Evolutionary conservation across 2,113 vertebrate genomes (phyloP), one percentile per base, ranked within the genome.

Genomic region (Podilymbus podiceps): DNA sequence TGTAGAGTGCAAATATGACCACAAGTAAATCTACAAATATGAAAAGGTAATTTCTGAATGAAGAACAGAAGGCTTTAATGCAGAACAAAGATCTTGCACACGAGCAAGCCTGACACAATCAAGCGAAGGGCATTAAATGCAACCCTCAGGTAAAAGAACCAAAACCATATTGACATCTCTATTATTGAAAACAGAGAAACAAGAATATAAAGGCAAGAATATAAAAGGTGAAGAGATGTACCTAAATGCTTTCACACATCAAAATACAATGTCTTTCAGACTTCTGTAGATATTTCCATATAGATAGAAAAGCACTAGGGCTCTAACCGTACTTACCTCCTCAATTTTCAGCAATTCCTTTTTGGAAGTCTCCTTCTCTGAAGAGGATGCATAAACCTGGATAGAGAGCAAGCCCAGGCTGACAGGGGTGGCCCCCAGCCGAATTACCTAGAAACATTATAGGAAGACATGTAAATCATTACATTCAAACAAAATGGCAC

Each of bases 351-450:
- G 81, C 20, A 95, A 46, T 16, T 96, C 63, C 77, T 91, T 98
- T 82, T 97, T 98, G 90, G 98, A 97, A 74, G 93, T 67, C 42
- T 98, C 97, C 72, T 86, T 98, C 87, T 99, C 98, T 4, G 96
- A 80, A 66, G 98, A 97, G 40, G 98, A 97, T 42, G 99, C 99
- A 96, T 98, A 98, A 78, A 99, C 98, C 12, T 97, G 98, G 90
- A 98, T 75, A 74, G 98, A 92, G 91, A 98, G 88, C 55, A 99
- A 96, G 62, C 96, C 96, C 92, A 98, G 88, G 78, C 98, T 95
- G 59, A 97, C 98, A 8, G 99, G 98, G 90, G 97, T 89, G 47
- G 97, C 93, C 73, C 97, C 97, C 33, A 98, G 98, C 80, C 97
- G 97, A 94, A 98, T 97, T 97, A 98, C 98, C 99, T 99, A 95